Percentiles rank a stretch among this genome's conserved stretches.
These are phyloP conservation scores for Ectropis crepuscularia DNA, from an alignment of 2,888 invertebrate species.

Conservation along the genomic window DNA sequence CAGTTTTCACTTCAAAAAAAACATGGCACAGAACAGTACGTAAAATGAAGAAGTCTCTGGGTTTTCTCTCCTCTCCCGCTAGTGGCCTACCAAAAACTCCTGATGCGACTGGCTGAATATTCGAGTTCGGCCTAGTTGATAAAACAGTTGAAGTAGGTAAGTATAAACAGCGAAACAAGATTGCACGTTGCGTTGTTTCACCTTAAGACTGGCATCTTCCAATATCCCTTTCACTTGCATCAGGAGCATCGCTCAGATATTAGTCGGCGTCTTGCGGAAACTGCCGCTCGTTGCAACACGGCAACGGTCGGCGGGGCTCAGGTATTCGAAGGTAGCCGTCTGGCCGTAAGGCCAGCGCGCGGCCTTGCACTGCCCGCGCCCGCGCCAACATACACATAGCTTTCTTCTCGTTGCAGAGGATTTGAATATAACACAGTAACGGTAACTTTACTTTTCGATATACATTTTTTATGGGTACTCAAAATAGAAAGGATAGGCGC, in stretches of 20 bases:
- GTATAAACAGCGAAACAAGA: too few species aligned
- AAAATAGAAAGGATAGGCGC: too few species aligned
- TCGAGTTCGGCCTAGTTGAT: too few species aligned
- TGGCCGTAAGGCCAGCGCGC: conserved; percentile 12
- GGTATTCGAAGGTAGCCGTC: conserved; percentile 20
- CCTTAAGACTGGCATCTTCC: neutral
- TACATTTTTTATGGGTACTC: too few species aligned
- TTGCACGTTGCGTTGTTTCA: neutral
- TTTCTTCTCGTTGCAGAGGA: neutral
- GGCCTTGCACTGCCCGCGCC: conserved; percentile 5
- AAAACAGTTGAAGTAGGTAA: too few species aligned
- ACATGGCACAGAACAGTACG: too few species aligned
- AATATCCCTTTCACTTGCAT: conserved; percentile 19
- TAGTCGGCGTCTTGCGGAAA: conserved; percentile 17
- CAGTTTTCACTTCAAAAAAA: too few species aligned
- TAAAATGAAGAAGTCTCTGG: too few species aligned
- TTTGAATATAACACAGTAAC: neutral
- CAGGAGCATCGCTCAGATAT: conserved; percentile 20
- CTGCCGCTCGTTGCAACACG: conserved; percentile 13
- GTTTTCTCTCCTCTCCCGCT: too few species aligned
- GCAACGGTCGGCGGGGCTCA: conserved; percentile 17
- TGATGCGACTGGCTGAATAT: too few species aligned
- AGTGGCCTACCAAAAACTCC: too few species aligned
- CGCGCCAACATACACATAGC: neutral
- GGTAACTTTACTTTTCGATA: too few species aligned